Conservation (phyloP, 2,797 vertebrate genomes). For the Anableps anableps region DNA sequence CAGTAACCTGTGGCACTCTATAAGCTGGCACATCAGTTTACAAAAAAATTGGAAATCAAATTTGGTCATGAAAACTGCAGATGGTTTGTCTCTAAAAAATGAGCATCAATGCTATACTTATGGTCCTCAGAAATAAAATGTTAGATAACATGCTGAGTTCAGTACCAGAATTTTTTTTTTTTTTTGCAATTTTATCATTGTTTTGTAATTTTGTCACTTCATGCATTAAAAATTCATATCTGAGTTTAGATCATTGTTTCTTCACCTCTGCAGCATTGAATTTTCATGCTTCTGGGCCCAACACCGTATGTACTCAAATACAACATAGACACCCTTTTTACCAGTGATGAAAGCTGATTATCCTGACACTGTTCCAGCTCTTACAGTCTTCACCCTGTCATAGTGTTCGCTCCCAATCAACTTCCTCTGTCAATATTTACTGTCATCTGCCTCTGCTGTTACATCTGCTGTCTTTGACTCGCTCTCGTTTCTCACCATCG, state of each 20-base stretch:
- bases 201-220: neutral
- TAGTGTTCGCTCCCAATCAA: slow-evolving; percentile 62
- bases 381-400: slow-evolving; percentile 44
- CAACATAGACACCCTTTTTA: slow-evolving; percentile 11
- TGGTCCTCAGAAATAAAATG: neutral
- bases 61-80: neutral
- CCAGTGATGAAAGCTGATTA: slow-evolving; percentile 47
- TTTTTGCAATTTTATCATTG: neutral
- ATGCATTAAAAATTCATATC: neutral
- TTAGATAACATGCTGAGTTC: neutral
- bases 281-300: neutral
- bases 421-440: slow-evolving; percentile 81
- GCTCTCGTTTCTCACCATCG: slow-evolving; percentile 74
- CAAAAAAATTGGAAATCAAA: neutral
- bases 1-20: neutral
- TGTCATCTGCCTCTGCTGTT: slow-evolving; percentile 52
- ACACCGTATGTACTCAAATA: neutral
- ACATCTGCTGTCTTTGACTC: slow-evolving; percentile 57
- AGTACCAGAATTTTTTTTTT: neutral
- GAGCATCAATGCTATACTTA: neutral
- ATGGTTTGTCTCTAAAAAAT: neutral
- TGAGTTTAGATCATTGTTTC: slow-evolving; percentile 5
- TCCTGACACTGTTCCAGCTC: slow-evolving; percentile 22
- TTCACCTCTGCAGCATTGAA: neutral
- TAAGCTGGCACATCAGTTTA: too few relatives aligned